A percentile compares a stretch with the other conserved stretches of the same genome.
Evolutionary conservation across 2,797 vertebrate species (phyloP).

Genomic region (Pangasius sanitwongsei): DNA sequence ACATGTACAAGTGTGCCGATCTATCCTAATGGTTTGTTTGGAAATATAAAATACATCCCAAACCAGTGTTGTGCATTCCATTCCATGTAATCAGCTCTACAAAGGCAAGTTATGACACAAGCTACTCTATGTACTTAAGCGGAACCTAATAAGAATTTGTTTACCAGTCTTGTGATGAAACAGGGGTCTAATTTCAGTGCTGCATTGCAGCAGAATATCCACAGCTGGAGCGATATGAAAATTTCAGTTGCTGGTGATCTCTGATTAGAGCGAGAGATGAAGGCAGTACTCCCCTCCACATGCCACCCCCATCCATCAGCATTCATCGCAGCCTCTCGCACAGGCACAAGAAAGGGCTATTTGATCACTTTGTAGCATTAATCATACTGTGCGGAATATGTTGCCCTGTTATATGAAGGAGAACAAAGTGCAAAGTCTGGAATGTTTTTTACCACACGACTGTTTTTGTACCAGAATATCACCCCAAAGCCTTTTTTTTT

Average conservation of each 20-base stretch:
- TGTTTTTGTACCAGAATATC: neutral
- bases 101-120: slow-evolving; percentile 3
- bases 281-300: slow-evolving; percentile 15
- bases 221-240: slow-evolving; percentile 52
- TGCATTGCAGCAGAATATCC: slow-evolving; percentile 58
- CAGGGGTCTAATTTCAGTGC: slow-evolving; percentile 41
- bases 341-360: slow-evolving; percentile 63
- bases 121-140: neutral
- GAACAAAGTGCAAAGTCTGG: slow-evolving; percentile 54
- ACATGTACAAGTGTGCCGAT: neutral
- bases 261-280: slow-evolving; percentile 57
- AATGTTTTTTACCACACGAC: slow-evolving; percentile 10
- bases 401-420: slow-evolving; percentile 44
- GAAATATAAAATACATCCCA: neutral
- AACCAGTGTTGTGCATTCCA: neutral
- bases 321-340: slow-evolving; percentile 56
- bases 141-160: slow-evolving; percentile 14
- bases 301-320: slow-evolving; percentile 48
- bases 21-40: neutral
- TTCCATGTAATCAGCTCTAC: neutral
- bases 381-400: slow-evolving; percentile 50
- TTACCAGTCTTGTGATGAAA: slow-evolving; percentile 26
- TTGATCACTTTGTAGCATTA: slow-evolving; percentile 62
- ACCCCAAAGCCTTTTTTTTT: neutral
- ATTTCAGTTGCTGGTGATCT: slow-evolving; percentile 58